phyloP scores from a whole-genome alignment of 2,113 vertebrate genomes.

The Gulo gulo region DNA sequence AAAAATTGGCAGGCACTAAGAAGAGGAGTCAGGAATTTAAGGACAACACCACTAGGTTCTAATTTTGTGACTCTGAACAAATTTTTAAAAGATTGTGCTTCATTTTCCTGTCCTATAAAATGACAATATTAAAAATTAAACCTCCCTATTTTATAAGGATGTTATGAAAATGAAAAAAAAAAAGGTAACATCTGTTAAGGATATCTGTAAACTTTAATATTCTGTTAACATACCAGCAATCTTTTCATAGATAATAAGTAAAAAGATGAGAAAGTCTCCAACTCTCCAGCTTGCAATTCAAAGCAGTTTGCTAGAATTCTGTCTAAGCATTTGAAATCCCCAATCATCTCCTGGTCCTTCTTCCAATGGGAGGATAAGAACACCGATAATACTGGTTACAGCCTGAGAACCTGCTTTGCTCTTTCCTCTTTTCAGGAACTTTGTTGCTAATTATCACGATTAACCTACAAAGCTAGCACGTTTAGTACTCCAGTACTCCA shows the following conservation, averaged over 20 bases:
- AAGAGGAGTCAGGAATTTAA: neutral
- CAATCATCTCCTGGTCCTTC: neutral
- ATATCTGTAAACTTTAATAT: neutral
- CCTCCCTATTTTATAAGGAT: neutral
- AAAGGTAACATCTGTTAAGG: neutral
- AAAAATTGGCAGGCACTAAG: neutral
- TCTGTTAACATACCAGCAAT: neutral
- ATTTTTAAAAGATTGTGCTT: neutral
- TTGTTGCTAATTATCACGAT: neutral
- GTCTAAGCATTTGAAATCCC: constrained; percentile 1
- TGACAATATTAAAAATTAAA: neutral
- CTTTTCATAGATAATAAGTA: neutral
- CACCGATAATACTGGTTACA: neutral
- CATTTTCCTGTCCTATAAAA: constrained; percentile 11
- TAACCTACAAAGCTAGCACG: neutral
- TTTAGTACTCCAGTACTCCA: neutral
- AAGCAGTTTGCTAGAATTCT: neutral
- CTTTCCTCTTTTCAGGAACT: neutral
- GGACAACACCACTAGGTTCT: neutral
- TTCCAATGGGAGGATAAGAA: neutral
- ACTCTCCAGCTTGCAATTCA: neutral
- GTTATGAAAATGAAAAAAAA: neutral
- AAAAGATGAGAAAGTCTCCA: neutral
- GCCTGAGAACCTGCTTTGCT: neutral
- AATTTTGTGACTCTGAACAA: neutral